A percentile compares a stretch with the other conserved stretches of the same genome.
Evolutionary conservation across 1,140 invertebrate genomes (phyloP).

Genomic region (Limonius californicus): DNA sequence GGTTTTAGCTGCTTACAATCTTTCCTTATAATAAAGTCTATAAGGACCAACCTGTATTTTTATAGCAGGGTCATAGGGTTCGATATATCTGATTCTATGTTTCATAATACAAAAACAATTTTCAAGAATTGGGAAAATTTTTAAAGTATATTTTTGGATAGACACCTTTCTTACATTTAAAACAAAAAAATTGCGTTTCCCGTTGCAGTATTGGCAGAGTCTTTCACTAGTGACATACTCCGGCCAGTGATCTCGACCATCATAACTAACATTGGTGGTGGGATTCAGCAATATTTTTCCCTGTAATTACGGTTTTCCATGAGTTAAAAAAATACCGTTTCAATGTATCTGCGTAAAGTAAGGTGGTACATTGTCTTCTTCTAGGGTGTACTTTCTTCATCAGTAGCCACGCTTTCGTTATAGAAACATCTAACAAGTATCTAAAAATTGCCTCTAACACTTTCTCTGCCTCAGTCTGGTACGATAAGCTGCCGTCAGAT

Average conservation of each 20-base stretch:
- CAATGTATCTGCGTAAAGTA: not conserved
- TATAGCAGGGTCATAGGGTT: too few species aligned
- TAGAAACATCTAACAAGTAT: not conserved
- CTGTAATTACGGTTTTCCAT: not conserved
- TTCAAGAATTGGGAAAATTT: not conserved
- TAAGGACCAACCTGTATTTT: too few species aligned
- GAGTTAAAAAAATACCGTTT: not conserved
- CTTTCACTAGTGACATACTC: not conserved
- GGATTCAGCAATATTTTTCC: not conserved
- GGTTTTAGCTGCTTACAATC: too few species aligned
- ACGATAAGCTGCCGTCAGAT: too few species aligned
- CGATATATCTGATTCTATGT: not conserved
- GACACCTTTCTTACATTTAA: not conserved
- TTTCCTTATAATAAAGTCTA: too few species aligned
- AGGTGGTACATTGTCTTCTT: not conserved
- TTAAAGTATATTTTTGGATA: not conserved
- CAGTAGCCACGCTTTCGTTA: not conserved
- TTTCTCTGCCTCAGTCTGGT: too few species aligned
- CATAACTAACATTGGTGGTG: not conserved
- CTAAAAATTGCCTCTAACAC: too few species aligned
- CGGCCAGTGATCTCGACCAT: not conserved
- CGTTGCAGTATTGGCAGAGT: not conserved
- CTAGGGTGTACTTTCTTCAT: not conserved
- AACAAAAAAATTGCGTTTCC: not conserved
- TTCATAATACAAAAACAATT: too few species aligned